phyloP scores from a whole-genome alignment of 2,113 vertebrate genomes.

The Corapipo altera region DNA sequence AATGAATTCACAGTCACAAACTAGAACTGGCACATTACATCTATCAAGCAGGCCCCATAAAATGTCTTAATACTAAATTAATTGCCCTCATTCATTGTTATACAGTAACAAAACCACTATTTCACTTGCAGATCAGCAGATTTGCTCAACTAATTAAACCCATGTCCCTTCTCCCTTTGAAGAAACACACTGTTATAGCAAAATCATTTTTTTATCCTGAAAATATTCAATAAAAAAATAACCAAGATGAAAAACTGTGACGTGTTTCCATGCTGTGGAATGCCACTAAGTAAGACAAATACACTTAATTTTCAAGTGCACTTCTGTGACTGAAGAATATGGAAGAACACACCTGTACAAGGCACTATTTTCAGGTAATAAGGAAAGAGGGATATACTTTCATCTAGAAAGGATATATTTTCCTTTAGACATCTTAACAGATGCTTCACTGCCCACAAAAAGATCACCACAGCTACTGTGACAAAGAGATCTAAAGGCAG shows the following conservation, averaged over 20 bases:
- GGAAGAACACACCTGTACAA: neutral
- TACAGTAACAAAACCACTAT: neutral
- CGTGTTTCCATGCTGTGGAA: neutral
- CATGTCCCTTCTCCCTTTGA: neutral
- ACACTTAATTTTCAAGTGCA: neutral
- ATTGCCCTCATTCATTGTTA: neutral
- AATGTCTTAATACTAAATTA: neutral
- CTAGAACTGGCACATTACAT: neutral
- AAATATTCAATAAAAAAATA: neutral
- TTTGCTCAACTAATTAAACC: neutral
- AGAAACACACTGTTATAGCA: accelerated
- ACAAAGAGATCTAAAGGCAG: neutral
- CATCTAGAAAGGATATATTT: neutral
- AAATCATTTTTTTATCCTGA: neutral
- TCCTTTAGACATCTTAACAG: neutral
- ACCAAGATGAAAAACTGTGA: neutral
- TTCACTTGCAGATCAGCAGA: neutral
- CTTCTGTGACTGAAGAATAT: neutral
- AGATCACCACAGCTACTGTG: neutral
- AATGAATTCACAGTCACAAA: neutral
- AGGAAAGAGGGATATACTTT: neutral
- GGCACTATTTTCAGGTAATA: accelerated
- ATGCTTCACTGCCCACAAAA: neutral
- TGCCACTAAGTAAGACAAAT: neutral
- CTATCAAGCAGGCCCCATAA: neutral